A percentile compares a stretch with the other conserved stretches of the same genome.
Conservation (phyloP, 2,888 invertebrate genomes). For the Chalcosyrphus nemorum region DNA sequence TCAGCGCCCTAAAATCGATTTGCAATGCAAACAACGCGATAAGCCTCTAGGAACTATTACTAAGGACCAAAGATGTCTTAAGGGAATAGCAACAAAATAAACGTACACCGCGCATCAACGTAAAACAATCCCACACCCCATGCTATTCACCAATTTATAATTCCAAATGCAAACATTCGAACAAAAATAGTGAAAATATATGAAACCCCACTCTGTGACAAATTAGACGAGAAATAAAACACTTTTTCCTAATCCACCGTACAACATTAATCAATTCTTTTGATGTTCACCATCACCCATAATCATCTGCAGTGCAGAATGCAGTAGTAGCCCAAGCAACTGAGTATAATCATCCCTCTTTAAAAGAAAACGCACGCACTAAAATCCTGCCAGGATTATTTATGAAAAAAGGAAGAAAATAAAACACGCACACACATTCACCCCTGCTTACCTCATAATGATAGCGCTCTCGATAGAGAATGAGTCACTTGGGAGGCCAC, state of each 20-base stretch:
- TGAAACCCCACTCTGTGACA: slow-evolving; percentile 59
- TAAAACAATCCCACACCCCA: slow-evolving; percentile 41
- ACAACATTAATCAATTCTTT: slow-evolving; percentile 76
- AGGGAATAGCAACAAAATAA: slow-evolving; percentile 2
- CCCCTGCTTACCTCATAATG: slow-evolving; percentile 86
- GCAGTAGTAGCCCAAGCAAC: slow-evolving; percentile 27
- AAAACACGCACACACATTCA: slow-evolving; percentile 9
- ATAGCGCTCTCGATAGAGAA: slow-evolving; percentile 97
- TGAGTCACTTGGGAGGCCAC: slow-evolving; percentile 92
- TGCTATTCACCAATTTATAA: slow-evolving; percentile 42
- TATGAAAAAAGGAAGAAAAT: background rate
- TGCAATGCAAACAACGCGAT: slow-evolving; percentile 12
- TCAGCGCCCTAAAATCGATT: slow-evolving; percentile 39
- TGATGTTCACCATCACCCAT: slow-evolving; percentile 64
- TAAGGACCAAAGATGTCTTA: slow-evolving; percentile 20
- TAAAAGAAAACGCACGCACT: slow-evolving; percentile 39
- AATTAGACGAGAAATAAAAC: slow-evolving; percentile 71
- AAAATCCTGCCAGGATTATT: slow-evolving; percentile 31
- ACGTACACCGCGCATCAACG: slow-evolving; percentile 1
- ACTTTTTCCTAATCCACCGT: slow-evolving; percentile 75
- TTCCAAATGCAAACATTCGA: slow-evolving; percentile 57
- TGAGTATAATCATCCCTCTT: slow-evolving; percentile 33
- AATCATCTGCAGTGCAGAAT: slow-evolving; percentile 16
- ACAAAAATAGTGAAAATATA: slow-evolving; percentile 15
- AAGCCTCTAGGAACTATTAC: slow-evolving; percentile 6